phyloP scores from a whole-genome alignment of 1,140 invertebrate genomes.

The Drosophila simulans region DNA sequence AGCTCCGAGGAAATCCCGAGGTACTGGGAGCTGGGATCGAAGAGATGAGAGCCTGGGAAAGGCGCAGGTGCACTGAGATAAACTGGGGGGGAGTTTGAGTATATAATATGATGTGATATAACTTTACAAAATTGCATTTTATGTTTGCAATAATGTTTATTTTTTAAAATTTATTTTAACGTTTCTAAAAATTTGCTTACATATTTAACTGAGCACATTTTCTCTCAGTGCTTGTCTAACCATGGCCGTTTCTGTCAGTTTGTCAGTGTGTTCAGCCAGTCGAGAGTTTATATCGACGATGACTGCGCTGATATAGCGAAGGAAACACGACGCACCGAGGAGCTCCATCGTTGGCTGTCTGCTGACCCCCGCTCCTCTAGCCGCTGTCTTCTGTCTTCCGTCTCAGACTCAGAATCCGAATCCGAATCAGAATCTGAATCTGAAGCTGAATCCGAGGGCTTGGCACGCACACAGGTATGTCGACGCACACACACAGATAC shows the following conservation, averaged over 20 bases:
- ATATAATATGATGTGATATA: too few relatives aligned
- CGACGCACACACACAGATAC: slow-evolving; percentile 10
- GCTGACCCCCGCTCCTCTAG: slow-evolving; percentile 18
- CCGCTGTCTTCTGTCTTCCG: slow-evolving; percentile 18
- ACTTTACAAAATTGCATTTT: too few relatives aligned
- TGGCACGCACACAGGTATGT: slow-evolving; percentile 21
- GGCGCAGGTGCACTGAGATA: slow-evolving; percentile 14
- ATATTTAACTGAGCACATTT: background rate
- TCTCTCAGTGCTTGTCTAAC: slow-evolving; percentile 20
- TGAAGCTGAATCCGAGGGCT: slow-evolving; percentile 50
- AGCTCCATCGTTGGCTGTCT: slow-evolving; percentile 16
- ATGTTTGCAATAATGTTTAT: too few relatives aligned
- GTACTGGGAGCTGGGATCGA: slow-evolving; percentile 31
- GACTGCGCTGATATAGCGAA: slow-evolving; percentile 74
- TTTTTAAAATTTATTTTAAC: too few relatives aligned
- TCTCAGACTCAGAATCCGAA: background rate
- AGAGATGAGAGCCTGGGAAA: slow-evolving; percentile 27
- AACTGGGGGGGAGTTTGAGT: background rate
- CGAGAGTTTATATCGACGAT: slow-evolving; percentile 79
- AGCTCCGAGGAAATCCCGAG: slow-evolving; percentile 30
- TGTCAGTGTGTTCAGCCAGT: slow-evolving; percentile 55
- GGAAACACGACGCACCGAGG: slow-evolving; percentile 37
- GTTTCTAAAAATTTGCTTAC: background rate
- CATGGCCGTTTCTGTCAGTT: slow-evolving; percentile 39
- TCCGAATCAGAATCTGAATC: slow-evolving; percentile 8